Conservation (phyloP, 2,888 invertebrate genomes). For the Oligia strigilis region DNA sequence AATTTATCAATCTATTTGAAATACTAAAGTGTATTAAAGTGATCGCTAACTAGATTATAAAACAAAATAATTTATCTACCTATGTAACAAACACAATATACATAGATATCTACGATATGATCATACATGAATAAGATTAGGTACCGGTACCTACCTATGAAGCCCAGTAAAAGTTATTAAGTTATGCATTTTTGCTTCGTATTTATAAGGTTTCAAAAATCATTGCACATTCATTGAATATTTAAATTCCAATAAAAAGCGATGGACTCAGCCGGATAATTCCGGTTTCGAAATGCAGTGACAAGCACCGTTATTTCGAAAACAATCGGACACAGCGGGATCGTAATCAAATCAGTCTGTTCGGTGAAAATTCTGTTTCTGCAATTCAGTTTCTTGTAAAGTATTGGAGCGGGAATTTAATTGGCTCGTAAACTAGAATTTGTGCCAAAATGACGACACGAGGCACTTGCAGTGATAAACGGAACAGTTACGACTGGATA, state of each 20-base stretch:
- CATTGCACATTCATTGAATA: conserved; percentile 22
- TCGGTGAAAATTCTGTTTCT: conserved; percentile 18
- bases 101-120: conserved; percentile 11
- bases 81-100: neutral
- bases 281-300: neutral
- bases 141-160: conserved; percentile 27
- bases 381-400: conserved; percentile 36
- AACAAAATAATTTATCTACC: neutral
- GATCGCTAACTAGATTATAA: neutral
- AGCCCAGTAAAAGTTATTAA: conserved; percentile 42
- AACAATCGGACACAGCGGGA: conserved; percentile 1
- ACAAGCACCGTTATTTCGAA: conserved; percentile 13
- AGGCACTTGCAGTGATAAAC: conserved; percentile 40
- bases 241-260: conserved; percentile 5
- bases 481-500: conserved; percentile 39
- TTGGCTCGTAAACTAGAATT: conserved; percentile 53
- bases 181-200: conserved; percentile 42
- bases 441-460: conserved; percentile 49
- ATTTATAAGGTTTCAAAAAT: conserved; percentile 47
- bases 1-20: neutral
- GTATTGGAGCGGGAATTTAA: conserved; percentile 51
- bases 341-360: conserved; percentile 19
- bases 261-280: neutral
- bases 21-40: neutral
- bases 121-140: conserved; percentile 39